Percentiles rank a stretch among this genome's conserved stretches.
Conservation (phyloP, 2,797 vertebrate genomes). For the Alouatta caraya region DNA sequence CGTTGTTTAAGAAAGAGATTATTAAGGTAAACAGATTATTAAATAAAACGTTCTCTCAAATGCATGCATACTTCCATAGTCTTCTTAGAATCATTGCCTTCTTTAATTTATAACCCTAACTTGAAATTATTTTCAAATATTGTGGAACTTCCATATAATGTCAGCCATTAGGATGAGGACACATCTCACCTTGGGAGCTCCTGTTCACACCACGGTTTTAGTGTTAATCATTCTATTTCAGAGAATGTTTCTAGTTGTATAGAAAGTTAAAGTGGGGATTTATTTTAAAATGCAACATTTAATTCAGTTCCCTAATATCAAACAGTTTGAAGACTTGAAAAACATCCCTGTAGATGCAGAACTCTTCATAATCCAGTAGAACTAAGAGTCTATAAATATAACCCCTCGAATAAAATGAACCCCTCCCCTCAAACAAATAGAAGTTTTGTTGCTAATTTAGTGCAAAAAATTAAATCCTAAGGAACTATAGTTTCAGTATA, state of each 20-base stretch:
- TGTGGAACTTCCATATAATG: neutral
- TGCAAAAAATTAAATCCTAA: neutral
- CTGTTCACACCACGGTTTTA: neutral
- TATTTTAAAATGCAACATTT: neutral
- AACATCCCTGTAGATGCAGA: neutral
- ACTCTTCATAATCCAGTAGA: neutral
- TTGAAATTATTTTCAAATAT: neutral
- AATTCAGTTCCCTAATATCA: neutral
- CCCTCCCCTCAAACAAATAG: neutral
- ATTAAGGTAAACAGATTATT: neutral
- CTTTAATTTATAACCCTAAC: neutral
- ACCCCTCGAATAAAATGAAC: neutral
- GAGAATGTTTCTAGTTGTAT: neutral
- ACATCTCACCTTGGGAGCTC: neutral
- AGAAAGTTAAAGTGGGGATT: neutral
- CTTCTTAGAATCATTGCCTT: neutral
- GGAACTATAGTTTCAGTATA: neutral
- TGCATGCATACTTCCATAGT: neutral
- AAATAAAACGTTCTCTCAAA: neutral
- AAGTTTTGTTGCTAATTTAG: neutral
- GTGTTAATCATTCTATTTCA: neutral
- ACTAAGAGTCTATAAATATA: neutral
- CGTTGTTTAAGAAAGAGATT: neutral
- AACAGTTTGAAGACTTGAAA: neutral
- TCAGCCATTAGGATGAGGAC: neutral